Evolutionary conservation across 2,888 invertebrate species (phyloP).

Genomic region (Tenthredo livida): DNA sequence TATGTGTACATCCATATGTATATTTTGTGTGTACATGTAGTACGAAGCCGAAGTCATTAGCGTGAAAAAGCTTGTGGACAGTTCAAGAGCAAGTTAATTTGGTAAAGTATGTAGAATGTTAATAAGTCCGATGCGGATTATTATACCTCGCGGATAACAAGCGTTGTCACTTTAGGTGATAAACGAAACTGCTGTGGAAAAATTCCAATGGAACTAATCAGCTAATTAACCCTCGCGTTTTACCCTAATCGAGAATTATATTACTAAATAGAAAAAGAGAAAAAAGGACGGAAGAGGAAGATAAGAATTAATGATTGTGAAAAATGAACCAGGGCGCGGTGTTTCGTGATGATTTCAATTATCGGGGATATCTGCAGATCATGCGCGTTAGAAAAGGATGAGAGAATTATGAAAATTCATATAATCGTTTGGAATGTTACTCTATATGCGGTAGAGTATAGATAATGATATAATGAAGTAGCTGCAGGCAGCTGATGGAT

Average conservation of each 20-base stretch:
- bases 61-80: slow-evolving; percentile 18
- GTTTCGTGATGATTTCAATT: not conserved
- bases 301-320: slow-evolving; percentile 5
- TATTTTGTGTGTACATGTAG: not conserved
- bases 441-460: no score
- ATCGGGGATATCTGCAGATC: not conserved
- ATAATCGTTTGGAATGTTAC: not conserved
- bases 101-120: slow-evolving; percentile 14
- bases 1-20: not conserved
- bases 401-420: not conserved
- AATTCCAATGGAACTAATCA: not conserved
- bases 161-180: slow-evolving; percentile 9
- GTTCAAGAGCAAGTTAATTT: slow-evolving; percentile 43
- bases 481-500: not conserved
- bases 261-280: not conserved
- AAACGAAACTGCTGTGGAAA: not conserved
- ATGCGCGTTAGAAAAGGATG: not conserved
- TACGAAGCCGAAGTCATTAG: slow-evolving; percentile 19
- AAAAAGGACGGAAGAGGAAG: not conserved
- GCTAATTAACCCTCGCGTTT: not conserved
- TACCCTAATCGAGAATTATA: not conserved
- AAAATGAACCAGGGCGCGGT: not conserved
- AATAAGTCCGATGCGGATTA: slow-evolving; percentile 15
- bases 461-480: not conserved
- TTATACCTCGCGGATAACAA: not conserved